Conservation (phyloP, 2,888 invertebrate genomes). For the Cantharis rufa region DNA sequence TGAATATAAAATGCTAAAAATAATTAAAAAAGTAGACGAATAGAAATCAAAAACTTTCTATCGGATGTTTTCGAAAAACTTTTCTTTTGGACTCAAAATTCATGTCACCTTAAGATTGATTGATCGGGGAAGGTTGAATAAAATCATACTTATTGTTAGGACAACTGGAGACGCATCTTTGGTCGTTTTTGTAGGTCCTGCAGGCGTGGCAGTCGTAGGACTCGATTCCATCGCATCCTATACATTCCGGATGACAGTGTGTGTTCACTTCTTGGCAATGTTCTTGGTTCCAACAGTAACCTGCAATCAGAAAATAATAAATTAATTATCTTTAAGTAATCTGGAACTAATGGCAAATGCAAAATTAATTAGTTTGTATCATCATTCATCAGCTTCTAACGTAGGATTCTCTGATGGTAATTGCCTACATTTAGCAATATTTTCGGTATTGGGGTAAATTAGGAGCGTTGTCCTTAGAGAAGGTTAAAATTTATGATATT, state of each 20-base stretch:
- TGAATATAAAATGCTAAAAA: no score
- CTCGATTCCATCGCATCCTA: constrained; percentile 69
- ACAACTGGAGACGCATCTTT: constrained; percentile 60
- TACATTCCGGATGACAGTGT: constrained; percentile 73
- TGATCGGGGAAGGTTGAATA: no score
- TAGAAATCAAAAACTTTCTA: no score
- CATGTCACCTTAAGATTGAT: no score
- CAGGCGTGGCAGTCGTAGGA: constrained; percentile 70
- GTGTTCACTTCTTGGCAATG: constrained; percentile 59
- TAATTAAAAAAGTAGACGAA: no score
- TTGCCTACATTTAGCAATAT: background rate
- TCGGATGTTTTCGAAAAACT: no score
- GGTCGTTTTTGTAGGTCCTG: constrained; percentile 55
- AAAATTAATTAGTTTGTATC: background rate
- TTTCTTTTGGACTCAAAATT: no score
- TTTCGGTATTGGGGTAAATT: background rate
- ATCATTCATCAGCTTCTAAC: background rate
- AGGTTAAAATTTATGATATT: background rate
- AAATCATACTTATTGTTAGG: constrained; percentile 67
- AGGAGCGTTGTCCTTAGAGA: background rate
- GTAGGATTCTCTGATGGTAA: background rate
- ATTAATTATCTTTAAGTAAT: background rate
- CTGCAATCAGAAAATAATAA: constrained; percentile 38
- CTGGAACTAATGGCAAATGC: background rate
- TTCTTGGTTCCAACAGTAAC: constrained; percentile 56